phyloP scores from a whole-genome alignment of 2,113 vertebrate species.

The Scartelaos histophorus region DNA sequence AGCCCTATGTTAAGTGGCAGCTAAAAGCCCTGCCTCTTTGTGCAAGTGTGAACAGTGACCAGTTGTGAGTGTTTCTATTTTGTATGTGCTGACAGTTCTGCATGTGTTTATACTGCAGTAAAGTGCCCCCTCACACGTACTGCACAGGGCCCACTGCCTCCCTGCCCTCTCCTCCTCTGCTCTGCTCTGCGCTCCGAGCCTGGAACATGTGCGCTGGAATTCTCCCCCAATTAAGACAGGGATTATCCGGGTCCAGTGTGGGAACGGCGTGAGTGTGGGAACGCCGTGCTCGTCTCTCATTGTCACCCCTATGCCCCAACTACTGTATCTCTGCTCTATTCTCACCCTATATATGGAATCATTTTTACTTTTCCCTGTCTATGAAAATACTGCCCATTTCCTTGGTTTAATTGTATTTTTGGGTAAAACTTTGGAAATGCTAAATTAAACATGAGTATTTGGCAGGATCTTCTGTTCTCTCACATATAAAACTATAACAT shows the following conservation, averaged over 20 bases:
- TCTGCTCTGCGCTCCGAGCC: slow-evolving; percentile 55
- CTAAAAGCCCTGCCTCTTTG: slow-evolving; percentile 28
- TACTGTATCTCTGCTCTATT: slow-evolving; percentile 56
- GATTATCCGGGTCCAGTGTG: slow-evolving; percentile 79
- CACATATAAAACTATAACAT: not conserved
- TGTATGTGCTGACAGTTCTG: slow-evolving; percentile 60
- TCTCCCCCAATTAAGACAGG: slow-evolving; percentile 83
- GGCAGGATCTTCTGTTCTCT: no score
- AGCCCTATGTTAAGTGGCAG: slow-evolving; percentile 32
- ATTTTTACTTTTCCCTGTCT: slow-evolving; percentile 15
- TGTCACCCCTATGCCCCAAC: slow-evolving; percentile 68
- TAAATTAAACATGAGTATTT: not conserved
- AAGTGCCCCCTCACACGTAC: slow-evolving; percentile 55
- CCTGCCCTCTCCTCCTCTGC: slow-evolving; percentile 55
- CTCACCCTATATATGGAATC: slow-evolving; percentile 41
- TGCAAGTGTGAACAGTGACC: slow-evolving; percentile 3
- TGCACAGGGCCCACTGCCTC: slow-evolving; percentile 49
- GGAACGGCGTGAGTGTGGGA: slow-evolving; percentile 80
- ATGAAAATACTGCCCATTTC: not conserved
- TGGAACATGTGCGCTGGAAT: slow-evolving; percentile 79
- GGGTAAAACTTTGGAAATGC: not conserved
- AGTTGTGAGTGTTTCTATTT: slow-evolving; percentile 30
- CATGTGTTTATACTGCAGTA: slow-evolving; percentile 56
- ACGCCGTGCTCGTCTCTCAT: slow-evolving; percentile 69
- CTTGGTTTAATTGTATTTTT: no score